Base-by-base conservation (phyloP, 2,797 vertebrate species). In the Anguilla pacifica region DNA sequence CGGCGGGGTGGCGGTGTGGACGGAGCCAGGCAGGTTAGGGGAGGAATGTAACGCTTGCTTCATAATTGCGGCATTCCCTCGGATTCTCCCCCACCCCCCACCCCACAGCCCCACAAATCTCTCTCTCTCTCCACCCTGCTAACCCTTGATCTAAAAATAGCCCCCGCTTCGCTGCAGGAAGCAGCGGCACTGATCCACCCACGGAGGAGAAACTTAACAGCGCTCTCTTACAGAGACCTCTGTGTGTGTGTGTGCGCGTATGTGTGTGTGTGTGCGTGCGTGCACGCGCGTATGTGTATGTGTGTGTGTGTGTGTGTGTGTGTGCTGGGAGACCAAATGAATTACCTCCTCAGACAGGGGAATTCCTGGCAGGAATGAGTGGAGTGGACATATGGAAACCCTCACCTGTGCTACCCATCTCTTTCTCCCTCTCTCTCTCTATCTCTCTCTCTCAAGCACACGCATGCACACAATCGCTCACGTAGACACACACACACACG, bases 81-180 rank as follows among this genome's bases (percentile, higher is more conserved):
- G 86, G 43, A 25, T 25, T 11, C 72, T 15, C n/a, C 67, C 43
- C n/a, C 57, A 84, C 81, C 31, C 31, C 31, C 72, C 55, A 57
- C 31, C 35, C 72, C 43, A 25, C 77, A 79, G 39, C 74, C 74
- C 74, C 35, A 10, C 35, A 79, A 79, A 46, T 88, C 86, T 86
- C 86, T 82, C 67, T 15, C 25, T 70, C 74, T 79, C 70, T 72
- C 70, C 70, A 88, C 86, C 85, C 86, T 88, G 89, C 90, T 91
- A 90, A 91, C 89, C 90, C 90, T 90, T 90, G 89, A 91, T 91
- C 90, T 91, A 91, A 88, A 87, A 88, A 89, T 89, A 91, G 88
- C 67, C 72, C 86, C 89, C 86, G 87, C 70, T 88, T 89, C 91
- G 86, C 91, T 90, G 87, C 89, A 91, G 89, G 91, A 90, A 89